Percentiles rank a stretch among this genome's conserved stretches.
Evolutionary conservation across 2,113 vertebrate species (phyloP).

Genomic region (Menura novaehollandiae): DNA sequence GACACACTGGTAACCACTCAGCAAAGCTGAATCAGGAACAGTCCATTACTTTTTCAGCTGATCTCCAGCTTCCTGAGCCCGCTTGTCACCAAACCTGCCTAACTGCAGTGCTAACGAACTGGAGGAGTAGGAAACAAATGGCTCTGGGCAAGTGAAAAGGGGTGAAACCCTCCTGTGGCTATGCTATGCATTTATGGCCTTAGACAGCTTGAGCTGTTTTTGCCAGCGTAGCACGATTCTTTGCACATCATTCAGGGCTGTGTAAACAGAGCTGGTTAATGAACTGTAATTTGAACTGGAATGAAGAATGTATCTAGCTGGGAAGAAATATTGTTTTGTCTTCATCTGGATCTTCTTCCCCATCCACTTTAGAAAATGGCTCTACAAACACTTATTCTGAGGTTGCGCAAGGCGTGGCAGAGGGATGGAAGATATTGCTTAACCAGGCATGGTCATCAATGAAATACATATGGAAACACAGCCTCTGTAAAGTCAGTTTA

Average conservation of each 20-base stretch:
- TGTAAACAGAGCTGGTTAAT: neutral
- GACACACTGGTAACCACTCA: rapidly evolving
- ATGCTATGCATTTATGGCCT: neutral
- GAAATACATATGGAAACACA: neutral
- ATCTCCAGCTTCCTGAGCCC: neutral
- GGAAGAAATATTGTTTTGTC: neutral
- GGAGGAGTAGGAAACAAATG: neutral
- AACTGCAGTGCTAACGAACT: neutral
- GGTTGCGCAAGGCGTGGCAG: rapidly evolving
- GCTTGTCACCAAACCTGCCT: neutral
- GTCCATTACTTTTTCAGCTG: neutral
- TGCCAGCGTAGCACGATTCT: neutral
- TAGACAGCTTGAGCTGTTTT: neutral
- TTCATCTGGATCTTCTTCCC: neutral
- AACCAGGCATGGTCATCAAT: neutral
- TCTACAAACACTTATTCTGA: neutral
- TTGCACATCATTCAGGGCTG: neutral
- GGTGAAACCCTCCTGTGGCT: rapidly evolving
- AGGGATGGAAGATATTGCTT: neutral
- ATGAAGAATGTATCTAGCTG: neutral
- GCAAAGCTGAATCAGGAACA: neutral
- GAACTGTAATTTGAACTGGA: neutral
- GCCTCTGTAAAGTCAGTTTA: neutral
- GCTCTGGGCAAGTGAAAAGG: neutral
- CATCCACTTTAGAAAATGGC: neutral